phyloP scores from a whole-genome alignment of 1,140 invertebrate species.

The Papilio machaon region DNA sequence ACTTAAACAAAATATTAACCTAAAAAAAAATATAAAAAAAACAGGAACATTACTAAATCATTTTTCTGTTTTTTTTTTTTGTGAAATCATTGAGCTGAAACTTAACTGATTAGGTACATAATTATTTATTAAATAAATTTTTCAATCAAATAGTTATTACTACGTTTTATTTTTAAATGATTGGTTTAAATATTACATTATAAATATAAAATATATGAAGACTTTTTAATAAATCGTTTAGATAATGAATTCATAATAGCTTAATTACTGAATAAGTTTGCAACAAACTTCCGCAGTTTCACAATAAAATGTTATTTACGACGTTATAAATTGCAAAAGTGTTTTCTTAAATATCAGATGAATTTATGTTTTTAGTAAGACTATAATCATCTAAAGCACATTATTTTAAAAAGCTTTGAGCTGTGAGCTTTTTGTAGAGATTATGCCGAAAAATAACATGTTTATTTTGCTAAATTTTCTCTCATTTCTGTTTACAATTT shows the following conservation, averaged over 20 bases:
- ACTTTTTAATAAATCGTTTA: not conserved
- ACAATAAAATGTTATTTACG: constrained; percentile 19
- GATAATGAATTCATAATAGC: constrained; percentile 22
- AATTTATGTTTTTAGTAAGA: constrained; percentile 5
- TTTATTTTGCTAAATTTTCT: no score
- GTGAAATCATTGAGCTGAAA: no score
- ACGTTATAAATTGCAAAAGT: constrained; percentile 23
- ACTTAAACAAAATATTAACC: no score
- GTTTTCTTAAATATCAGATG: constrained; percentile 3
- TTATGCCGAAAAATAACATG: not conserved
- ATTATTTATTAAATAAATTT: no score
- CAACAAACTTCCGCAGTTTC: constrained; percentile 8
- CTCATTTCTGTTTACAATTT: no score
- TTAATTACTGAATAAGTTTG: constrained; percentile 20
- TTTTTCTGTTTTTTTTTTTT: no score
- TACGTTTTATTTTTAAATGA: not conserved
- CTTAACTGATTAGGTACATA: no score
- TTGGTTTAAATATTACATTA: not conserved
- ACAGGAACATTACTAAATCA: no score
- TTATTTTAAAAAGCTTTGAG: not conserved
- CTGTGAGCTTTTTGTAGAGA: not conserved
- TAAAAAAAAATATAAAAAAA: no score
- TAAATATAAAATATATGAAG: not conserved
- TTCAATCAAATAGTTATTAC: no score
- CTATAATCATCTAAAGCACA: not conserved